A percentile compares a stretch with the other conserved stretches of the same genome.
These are phyloP conservation scores for Thalpophila matura DNA, from an alignment of 2,888 invertebrate species.

Conservation along the genomic window DNA sequence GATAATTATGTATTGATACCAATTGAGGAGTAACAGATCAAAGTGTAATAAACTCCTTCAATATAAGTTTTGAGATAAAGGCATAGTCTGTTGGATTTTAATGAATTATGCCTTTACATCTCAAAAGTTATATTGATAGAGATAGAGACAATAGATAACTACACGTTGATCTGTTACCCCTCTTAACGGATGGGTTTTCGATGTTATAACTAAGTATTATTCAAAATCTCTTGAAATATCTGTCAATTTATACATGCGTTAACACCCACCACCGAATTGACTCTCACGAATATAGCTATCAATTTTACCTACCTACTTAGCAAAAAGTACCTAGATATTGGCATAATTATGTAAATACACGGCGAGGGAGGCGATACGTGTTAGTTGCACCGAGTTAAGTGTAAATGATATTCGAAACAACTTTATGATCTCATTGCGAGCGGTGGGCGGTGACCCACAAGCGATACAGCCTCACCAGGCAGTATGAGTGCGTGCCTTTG, in stretches of 20 bases:
- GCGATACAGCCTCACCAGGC: slow-evolving; percentile 72
- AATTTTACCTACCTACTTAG: slow-evolving; percentile 37
- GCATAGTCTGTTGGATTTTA: too few relatives aligned
- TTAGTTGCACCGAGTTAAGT: slow-evolving; percentile 75
- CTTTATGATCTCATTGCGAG: slow-evolving; percentile 87
- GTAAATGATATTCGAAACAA: slow-evolving; percentile 82
- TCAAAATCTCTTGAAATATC: not conserved
- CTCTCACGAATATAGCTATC: slow-evolving; percentile 24
- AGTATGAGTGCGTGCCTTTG: slow-evolving; percentile 77
- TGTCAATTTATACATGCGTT: not conserved
- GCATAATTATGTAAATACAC: slow-evolving; percentile 62
- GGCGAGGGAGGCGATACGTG: slow-evolving; percentile 71
- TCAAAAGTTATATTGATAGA: too few relatives aligned
- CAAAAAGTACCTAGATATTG: slow-evolving; percentile 44
- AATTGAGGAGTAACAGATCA: too few relatives aligned
- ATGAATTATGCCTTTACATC: too few relatives aligned
- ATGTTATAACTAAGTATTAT: slow-evolving; percentile 1
- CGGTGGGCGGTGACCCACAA: slow-evolving; percentile 86
- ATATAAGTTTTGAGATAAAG: too few relatives aligned
- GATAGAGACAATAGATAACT: too few relatives aligned
- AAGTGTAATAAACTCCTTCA: too few relatives aligned
- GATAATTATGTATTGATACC: too few relatives aligned
- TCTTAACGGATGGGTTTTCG: too few relatives aligned
- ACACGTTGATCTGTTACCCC: not conserved
- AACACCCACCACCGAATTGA: slow-evolving; percentile 1